These are phyloP conservation scores for Dolichotis patagonum DNA, from an alignment of 2,113 vertebrate genomes.

Conservation along the genomic window DNA sequence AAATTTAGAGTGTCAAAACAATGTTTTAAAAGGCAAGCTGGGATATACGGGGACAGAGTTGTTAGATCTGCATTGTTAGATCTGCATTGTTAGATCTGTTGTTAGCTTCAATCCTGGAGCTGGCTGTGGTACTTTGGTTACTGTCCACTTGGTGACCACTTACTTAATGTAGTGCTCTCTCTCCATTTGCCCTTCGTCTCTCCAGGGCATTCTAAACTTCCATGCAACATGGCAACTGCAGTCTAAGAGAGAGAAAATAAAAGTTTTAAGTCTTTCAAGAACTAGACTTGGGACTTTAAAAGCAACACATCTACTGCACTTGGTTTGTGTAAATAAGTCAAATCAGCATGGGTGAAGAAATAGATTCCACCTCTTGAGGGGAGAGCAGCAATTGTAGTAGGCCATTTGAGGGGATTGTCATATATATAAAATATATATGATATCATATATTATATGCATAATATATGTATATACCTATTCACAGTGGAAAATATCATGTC, in stretches of 20 bases:
- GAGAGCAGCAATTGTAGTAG: neutral
- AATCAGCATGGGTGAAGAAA: neutral
- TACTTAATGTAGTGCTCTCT: neutral
- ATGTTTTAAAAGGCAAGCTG: neutral
- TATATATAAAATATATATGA: neutral
- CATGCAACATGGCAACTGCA: neutral
- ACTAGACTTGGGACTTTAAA: neutral
- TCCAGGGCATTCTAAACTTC: neutral
- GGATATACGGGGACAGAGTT: neutral
- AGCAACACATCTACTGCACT: neutral
- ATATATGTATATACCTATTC: neutral
- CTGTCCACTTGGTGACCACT: neutral
- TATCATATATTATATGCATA: too few species aligned
- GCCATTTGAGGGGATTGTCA: too few species aligned
- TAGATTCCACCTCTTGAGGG: neutral
- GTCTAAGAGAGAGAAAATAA: neutral
- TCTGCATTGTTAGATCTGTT: too few species aligned
- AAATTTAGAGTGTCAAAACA: neutral
- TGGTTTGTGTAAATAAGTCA: neutral
- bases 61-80: rapidly evolving
- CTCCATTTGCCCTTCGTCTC: neutral
- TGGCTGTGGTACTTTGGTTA: neutral
- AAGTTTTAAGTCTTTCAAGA: neutral
- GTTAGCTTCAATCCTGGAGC: neutral
- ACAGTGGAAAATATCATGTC: neutral